phyloP scores from a whole-genome alignment of 2,113 vertebrate species.

The Pao palembangensis region DNA sequence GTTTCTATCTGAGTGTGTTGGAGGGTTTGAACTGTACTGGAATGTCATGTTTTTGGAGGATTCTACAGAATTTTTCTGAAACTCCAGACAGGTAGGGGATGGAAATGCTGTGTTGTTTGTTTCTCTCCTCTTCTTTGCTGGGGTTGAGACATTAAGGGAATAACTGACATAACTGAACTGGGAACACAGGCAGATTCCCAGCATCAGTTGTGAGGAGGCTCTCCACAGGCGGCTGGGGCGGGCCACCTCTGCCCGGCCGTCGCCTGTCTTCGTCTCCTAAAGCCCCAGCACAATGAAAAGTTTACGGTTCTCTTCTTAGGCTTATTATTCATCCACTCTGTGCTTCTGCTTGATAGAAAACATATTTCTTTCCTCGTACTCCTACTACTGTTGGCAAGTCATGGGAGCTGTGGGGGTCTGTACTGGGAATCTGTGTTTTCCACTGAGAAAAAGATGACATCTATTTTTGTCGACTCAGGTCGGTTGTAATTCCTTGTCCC shows the following conservation, averaged over 20 bases:
- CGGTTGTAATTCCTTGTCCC: slow-evolving; percentile 2
- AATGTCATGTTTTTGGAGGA: too few relatives aligned
- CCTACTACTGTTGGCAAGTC: slow-evolving; percentile 45
- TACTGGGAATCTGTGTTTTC: slow-evolving; percentile 21
- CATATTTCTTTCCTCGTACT: slow-evolving; percentile 57
- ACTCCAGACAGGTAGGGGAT: too few relatives aligned
- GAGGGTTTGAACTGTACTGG: too few relatives aligned
- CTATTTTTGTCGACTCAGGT: slow-evolving; percentile 40
- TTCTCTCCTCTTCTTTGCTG: too few relatives aligned
- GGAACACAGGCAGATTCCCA: too few relatives aligned
- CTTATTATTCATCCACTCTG: slow-evolving; percentile 47
- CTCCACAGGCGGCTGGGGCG: slow-evolving; percentile 25
- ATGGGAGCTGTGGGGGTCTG: slow-evolving; percentile 33
- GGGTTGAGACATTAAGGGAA: too few relatives aligned
- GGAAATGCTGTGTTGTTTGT: too few relatives aligned
- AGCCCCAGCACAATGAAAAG: slow-evolving; percentile 61
- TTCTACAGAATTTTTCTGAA: too few relatives aligned
- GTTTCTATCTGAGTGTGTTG: too few relatives aligned
- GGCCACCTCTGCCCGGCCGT: slow-evolving; percentile 38
- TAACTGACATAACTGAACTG: too few relatives aligned
- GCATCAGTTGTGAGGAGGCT: neutral
- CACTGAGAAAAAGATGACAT: slow-evolving; percentile 18
- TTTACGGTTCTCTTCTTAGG: slow-evolving; percentile 63
- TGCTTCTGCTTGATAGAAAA: slow-evolving; percentile 61
- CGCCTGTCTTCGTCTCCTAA: slow-evolving; percentile 41